These are phyloP conservation scores for Sinella curviseta DNA, from an alignment of 1,140 invertebrate genomes.

Conservation along the genomic window DNA sequence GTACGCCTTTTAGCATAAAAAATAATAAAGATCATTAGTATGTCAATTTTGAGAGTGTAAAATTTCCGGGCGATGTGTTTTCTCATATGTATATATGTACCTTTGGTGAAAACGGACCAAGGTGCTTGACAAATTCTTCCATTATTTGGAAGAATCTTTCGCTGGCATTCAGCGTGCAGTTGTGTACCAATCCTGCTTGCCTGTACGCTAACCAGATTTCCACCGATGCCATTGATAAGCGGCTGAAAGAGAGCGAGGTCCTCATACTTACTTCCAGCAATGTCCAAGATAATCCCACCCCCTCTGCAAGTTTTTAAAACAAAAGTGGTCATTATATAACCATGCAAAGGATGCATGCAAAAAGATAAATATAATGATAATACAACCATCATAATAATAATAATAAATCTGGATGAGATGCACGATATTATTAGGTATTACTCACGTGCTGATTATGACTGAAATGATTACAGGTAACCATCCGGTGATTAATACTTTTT, in stretches of 20 bases:
- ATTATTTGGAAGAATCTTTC: slow-evolving; percentile 69
- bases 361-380: no score
- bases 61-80: no score
- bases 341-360: background rate
- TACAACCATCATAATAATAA: no score
- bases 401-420: no score
- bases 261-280: slow-evolving; percentile 69
- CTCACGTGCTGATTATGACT: slow-evolving; percentile 80
- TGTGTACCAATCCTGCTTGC: slow-evolving; percentile 80
- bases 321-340: background rate
- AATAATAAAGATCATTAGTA: no score
- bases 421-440: no score
- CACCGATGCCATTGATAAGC: slow-evolving; percentile 84
- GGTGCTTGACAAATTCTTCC: slow-evolving; percentile 32
- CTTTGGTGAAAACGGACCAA: slow-evolving; percentile 45
- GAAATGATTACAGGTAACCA: slow-evolving; percentile 83
- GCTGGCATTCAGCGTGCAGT: slow-evolving; percentile 77
- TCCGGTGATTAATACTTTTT: slow-evolving; percentile 71
- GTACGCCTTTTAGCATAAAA: slow-evolving; percentile 39
- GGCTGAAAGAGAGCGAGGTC: slow-evolving; percentile 87
- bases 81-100: no score
- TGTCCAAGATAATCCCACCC: slow-evolving; percentile 77
- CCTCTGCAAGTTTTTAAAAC: slow-evolving; percentile 24
- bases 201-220: slow-evolving; percentile 93
- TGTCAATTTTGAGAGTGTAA: background rate